These are phyloP conservation scores for Drosophila novamexicana DNA, from an alignment of 1,140 invertebrate genomes.

Conservation along the genomic window DNA sequence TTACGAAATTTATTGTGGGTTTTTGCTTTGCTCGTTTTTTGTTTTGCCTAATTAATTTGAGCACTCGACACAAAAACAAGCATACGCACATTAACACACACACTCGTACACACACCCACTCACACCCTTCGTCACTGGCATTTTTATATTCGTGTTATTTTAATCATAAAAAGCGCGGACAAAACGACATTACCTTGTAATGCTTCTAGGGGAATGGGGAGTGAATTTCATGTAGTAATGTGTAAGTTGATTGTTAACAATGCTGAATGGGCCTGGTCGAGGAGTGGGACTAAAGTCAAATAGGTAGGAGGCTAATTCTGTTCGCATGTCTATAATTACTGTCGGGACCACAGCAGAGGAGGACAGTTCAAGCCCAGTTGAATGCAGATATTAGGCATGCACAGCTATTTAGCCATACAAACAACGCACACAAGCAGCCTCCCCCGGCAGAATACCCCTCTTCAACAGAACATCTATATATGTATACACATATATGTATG, in stretches of 20 bases:
- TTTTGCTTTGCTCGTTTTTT: slow-evolving; percentile 40
- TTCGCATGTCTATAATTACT: slow-evolving; percentile 69
- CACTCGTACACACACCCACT: slow-evolving; percentile 4
- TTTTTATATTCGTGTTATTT: slow-evolving; percentile 60
- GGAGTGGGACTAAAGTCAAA: neutral
- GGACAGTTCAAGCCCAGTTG: slow-evolving; percentile 69
- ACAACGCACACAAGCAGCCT: slow-evolving; percentile 33
- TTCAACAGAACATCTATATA: neutral
- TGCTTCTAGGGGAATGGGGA: neutral
- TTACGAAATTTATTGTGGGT: slow-evolving; percentile 74
- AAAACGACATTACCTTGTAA: slow-evolving; percentile 60
- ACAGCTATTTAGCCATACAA: slow-evolving; percentile 66
- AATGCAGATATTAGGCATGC: slow-evolving; percentile 80
- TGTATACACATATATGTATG: neutral
- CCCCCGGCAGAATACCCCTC: neutral
- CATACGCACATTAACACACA: slow-evolving; percentile 1
- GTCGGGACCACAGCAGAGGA: slow-evolving; percentile 40
- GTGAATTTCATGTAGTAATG: slow-evolving; percentile 50
- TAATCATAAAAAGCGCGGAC: slow-evolving; percentile 73
- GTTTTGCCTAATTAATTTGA: slow-evolving; percentile 77
- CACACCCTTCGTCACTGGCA: neutral
- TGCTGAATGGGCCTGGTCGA: slow-evolving; percentile 21
- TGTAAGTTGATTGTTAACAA: slow-evolving; percentile 75
- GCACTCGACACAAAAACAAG: slow-evolving; percentile 31
- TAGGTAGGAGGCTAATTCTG: slow-evolving; percentile 21